phyloP scores from a whole-genome alignment of 2,113 vertebrate genomes.

The Hypomesus transpacificus region DNA sequence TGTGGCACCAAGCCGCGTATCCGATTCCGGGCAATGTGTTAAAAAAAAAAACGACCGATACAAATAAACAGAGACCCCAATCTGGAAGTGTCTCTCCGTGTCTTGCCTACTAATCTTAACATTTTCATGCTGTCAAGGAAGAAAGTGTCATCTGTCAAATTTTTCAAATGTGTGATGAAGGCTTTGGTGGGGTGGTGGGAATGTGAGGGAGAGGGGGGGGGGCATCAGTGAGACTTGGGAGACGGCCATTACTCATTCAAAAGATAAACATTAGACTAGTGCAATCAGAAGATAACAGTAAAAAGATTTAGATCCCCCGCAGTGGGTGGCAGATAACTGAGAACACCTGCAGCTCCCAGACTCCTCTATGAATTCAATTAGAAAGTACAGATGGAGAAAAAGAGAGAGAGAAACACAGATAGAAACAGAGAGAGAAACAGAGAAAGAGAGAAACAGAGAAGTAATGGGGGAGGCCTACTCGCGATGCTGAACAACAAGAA shows the following conservation, averaged over 20 bases:
- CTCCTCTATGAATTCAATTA: constrained; percentile 53
- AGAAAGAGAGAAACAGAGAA: too few relatives aligned
- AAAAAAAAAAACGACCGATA: constrained; percentile 3
- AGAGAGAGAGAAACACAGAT: background rate
- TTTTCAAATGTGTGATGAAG: too few relatives aligned
- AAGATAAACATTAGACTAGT: constrained; percentile 59
- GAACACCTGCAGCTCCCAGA: constrained; percentile 40
- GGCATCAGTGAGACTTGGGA: constrained; percentile 25
- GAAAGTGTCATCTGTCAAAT: background rate
- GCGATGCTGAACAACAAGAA: too few relatives aligned
- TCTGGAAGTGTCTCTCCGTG: constrained; percentile 5
- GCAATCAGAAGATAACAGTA: constrained; percentile 52
- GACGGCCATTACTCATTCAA: constrained; percentile 54
- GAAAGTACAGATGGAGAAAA: background rate
- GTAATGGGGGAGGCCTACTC: too few relatives aligned
- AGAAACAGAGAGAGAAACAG: constrained; percentile 3
- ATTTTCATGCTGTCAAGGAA: constrained; percentile 21
- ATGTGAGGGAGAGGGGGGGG: too few relatives aligned
- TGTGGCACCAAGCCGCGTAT: background rate
- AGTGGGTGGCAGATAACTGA: constrained; percentile 50
- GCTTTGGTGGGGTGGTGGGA: too few relatives aligned
- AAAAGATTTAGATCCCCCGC: constrained; percentile 56
- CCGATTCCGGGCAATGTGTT: background rate
- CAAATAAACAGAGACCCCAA: constrained; percentile 13
- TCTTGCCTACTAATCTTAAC: constrained; percentile 29